A percentile compares a stretch with the other conserved stretches of the same genome.
phyloP scores from a whole-genome alignment of 2,888 invertebrate genomes.

The Hybos culiciformis region DNA sequence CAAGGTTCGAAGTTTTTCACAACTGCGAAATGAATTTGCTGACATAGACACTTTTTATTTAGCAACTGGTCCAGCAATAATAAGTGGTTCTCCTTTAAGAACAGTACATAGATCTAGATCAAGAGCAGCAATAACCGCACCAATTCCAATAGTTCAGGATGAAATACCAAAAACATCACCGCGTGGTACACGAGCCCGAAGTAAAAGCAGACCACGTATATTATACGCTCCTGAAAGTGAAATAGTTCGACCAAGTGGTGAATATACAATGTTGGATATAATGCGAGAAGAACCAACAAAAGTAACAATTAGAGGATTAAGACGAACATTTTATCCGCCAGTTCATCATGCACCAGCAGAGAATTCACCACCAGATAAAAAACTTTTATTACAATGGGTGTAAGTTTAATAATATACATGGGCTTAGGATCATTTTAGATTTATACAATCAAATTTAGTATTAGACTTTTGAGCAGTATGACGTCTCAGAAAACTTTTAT shows the following conservation, averaged over 20 bases:
- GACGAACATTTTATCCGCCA: conserved; percentile 77
- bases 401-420: conserved; percentile 40
- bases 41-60: conserved; percentile 86
- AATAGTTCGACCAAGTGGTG: conserved; percentile 62
- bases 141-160: conserved; percentile 34
- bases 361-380: conserved; percentile 76
- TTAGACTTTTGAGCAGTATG: no score
- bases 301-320: conserved; percentile 66
- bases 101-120: conserved; percentile 55
- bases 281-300: conserved; percentile 74
- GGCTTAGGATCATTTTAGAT: no score
- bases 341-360: conserved; percentile 73
- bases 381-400: conserved; percentile 87
- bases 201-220: conserved; percentile 74
- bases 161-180: conserved; percentile 35
- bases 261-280: conserved; percentile 68
- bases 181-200: conserved; percentile 49
- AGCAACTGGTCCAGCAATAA: conserved; percentile 33
- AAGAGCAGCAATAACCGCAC: conserved; percentile 41
- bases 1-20: conserved; percentile 85
- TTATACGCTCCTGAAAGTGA: conserved; percentile 72
- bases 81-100: conserved; percentile 46
- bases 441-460: no score
- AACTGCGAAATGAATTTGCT: conserved; percentile 80
- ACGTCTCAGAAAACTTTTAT: no score